Percentiles rank a stretch among this genome's conserved stretches.
Conservation (phyloP, 2,113 vertebrate species). For the Synodontis membranacea region DNA sequence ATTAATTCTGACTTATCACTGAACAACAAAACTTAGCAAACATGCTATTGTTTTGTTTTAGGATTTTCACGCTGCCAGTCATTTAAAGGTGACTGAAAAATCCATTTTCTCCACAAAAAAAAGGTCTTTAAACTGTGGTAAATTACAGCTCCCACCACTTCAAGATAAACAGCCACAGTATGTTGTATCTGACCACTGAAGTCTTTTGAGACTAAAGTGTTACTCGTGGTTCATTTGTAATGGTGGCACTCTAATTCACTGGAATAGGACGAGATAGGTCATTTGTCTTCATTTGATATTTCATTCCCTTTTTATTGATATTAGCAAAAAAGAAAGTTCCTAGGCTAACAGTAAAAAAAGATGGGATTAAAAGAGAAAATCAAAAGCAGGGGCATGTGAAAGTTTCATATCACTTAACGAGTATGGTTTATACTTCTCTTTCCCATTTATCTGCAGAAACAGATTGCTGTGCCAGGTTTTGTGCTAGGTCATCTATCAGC, state of each 20-base stretch:
- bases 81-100: neutral
- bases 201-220: constrained; percentile 7
- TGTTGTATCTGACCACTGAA: constrained; percentile 8
- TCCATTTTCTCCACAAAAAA: constrained; percentile 6
- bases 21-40: neutral
- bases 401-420: constrained; percentile 19
- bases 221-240: neutral
- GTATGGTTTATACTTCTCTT: constrained; percentile 18
- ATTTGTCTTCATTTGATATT: constrained; percentile 39
- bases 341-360: constrained; percentile 4
- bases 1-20: neutral
- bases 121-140: neutral
- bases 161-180: neutral
- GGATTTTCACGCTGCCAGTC: neutral
- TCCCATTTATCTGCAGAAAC: constrained; percentile 34
- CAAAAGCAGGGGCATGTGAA: neutral
- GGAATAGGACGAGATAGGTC: neutral
- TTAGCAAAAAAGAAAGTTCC: constrained; percentile 27
- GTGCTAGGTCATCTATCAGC: constrained; percentile 50
- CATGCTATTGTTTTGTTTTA: neutral
- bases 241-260: neutral
- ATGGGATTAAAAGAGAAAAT: neutral
- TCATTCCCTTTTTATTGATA: constrained; percentile 39
- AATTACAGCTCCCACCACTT: neutral
- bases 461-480: constrained; percentile 40